A percentile compares a stretch with the other conserved stretches of the same genome.
These are phyloP conservation scores for Hydrochoerus hydrochaeris DNA, from an alignment of 2,113 vertebrate species.

Conservation along the genomic window DNA sequence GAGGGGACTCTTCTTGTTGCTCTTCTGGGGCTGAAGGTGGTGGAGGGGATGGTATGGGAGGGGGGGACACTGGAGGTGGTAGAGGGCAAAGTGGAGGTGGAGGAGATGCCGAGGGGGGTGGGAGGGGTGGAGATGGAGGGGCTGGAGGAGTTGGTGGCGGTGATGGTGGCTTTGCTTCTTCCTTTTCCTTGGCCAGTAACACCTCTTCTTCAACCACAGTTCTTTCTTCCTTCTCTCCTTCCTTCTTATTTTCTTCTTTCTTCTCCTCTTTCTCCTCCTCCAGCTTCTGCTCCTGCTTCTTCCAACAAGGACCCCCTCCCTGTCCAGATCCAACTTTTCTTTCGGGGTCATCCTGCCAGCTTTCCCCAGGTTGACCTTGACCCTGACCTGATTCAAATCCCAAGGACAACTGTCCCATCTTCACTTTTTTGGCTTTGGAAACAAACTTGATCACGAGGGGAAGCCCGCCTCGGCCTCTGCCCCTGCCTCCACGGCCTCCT, in stretches of 20 bases:
- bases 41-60: constrained; percentile 75
- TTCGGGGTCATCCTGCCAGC: constrained; percentile 69
- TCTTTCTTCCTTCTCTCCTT: constrained; percentile 65
- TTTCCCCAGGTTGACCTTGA: constrained; percentile 74
- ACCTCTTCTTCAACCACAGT: constrained; percentile 46
- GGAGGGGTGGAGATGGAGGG: not conserved
- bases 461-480: constrained; percentile 84
- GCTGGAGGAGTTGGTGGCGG: constrained; percentile 67
- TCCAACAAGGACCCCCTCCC: constrained; percentile 65
- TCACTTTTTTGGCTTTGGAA: constrained; percentile 88
- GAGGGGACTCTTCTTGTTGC: constrained; percentile 74
- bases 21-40: constrained; percentile 77
- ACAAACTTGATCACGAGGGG: constrained; percentile 89
- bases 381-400: constrained; percentile 91
- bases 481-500: constrained; percentile 74
- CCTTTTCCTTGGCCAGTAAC: constrained; percentile 50
- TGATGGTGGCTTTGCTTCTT: constrained; percentile 63
- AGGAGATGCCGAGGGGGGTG: constrained; percentile 55
- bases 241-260: constrained; percentile 63
- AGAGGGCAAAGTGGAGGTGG: constrained; percentile 47
- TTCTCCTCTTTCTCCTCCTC: constrained; percentile 76
- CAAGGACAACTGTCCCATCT: constrained; percentile 87
- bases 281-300: constrained; percentile 69
- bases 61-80: constrained; percentile 51
- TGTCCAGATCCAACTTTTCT: constrained; percentile 67